Evolutionary conservation across 2,888 invertebrate species (phyloP).

Genomic region (Tipula unca): DNA sequence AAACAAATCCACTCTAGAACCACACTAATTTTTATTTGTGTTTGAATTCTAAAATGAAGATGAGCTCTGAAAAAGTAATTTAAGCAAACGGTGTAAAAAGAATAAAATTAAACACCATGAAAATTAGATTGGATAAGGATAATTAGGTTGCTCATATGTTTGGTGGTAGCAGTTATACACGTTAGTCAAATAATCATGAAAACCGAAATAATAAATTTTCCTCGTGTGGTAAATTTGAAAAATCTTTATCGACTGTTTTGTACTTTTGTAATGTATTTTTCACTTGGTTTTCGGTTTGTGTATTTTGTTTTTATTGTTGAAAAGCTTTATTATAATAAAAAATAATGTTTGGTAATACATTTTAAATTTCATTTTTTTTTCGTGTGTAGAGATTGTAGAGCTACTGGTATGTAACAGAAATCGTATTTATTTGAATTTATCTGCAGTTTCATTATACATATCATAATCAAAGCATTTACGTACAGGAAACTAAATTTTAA

Average conservation of each 20-base stretch:
- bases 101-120: background rate
- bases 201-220: background rate
- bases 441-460: no score
- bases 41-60: background rate
- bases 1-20: background rate
- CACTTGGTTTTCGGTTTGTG: background rate
- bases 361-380: background rate
- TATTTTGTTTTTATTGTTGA: background rate
- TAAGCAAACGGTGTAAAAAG: background rate
- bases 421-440: background rate
- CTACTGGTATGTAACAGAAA: background rate
- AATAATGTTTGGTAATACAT: background rate
- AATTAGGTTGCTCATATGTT: background rate
- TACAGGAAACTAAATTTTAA: background rate
- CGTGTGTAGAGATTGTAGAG: background rate
- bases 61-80: background rate
- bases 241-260: background rate
- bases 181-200: background rate
- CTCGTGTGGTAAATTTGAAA: background rate
- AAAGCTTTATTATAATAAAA: background rate
- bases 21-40: background rate
- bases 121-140: background rate
- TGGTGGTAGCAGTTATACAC: background rate
- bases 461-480: no score
- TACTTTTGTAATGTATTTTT: background rate